Evolutionary conservation across 2,113 vertebrate genomes (phyloP).

Genomic region (Sorex araneus): DNA sequence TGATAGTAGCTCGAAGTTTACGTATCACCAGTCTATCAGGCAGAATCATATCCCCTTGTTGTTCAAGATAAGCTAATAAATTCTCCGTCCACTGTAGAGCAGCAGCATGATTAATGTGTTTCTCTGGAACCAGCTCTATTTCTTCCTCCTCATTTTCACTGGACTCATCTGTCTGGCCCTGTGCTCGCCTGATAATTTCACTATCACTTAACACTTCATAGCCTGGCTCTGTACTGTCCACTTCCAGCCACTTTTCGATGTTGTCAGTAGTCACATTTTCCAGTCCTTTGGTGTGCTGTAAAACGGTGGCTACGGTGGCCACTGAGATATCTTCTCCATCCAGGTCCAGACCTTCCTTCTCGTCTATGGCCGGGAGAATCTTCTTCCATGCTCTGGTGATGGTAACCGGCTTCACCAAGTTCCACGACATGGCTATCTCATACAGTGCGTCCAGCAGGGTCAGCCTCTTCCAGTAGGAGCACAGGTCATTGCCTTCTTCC

Average conservation of each 20-base stretch:
- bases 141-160: conserved; percentile 84
- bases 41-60: conserved; percentile 84
- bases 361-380: conserved; percentile 76
- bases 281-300: conserved; percentile 81
- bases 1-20: conserved; percentile 84
- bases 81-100: conserved; percentile 84
- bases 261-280: conserved; percentile 78
- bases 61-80: conserved; percentile 83
- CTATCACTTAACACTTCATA: conserved; percentile 84
- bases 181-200: conserved; percentile 84
- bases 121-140: conserved; percentile 81
- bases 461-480: conserved; percentile 81
- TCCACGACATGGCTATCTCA: conserved; percentile 82
- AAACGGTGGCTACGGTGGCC: conserved; percentile 74
- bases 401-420: conserved; percentile 76
- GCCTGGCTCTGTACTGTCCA: conserved; percentile 84
- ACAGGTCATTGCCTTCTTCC: conserved; percentile 83
- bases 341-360: background rate
- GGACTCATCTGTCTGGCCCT: conserved; percentile 83
- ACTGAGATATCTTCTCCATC: conserved; percentile 50
- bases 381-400: conserved; percentile 82
- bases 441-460: conserved; percentile 84
- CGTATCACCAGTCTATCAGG: conserved; percentile 83
- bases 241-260: conserved; percentile 82
- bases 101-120: conserved; percentile 77